Conservation (phyloP, 2,888 invertebrate genomes). For the Drosophila hamatofila region DNA sequence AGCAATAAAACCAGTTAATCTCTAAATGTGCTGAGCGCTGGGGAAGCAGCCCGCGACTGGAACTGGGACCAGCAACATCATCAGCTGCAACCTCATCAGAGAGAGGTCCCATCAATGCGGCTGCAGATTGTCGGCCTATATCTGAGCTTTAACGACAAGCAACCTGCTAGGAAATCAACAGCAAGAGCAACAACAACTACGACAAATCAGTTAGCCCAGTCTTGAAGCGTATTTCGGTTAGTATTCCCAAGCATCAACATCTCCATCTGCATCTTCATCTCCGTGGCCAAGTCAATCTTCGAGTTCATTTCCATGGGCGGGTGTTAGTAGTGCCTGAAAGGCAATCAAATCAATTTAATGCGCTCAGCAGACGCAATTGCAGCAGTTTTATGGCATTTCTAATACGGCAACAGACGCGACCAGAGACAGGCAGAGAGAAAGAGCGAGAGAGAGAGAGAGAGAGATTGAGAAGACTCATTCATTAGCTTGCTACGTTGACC, state of each 20-base stretch:
- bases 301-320: conserved; percentile 36
- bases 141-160: conserved; percentile 62
- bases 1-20: conserved; percentile 82
- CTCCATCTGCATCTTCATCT: conserved; percentile 17
- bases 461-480: conserved; percentile 44
- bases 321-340: conserved; percentile 48
- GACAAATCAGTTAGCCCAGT: conserved; percentile 53
- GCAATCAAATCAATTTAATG: conserved; percentile 79
- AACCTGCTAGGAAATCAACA: conserved; percentile 60
- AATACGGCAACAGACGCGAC: conserved; percentile 50
- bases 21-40: conserved; percentile 70
- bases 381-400: conserved; percentile 75
- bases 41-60: conserved; percentile 43
- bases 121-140: conserved; percentile 57
- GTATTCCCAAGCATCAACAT: conserved; percentile 29
- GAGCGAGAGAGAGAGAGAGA: neutral
- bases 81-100: conserved; percentile 39
- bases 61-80: conserved; percentile 46
- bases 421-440: neutral
- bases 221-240: conserved; percentile 59
- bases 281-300: conserved; percentile 1
- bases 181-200: conserved; percentile 20
- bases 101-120: conserved; percentile 25
- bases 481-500: conserved; percentile 52
- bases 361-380: conserved; percentile 51